Evolutionary conservation across 2,888 invertebrate species (phyloP), one percentile per base, ranked within the genome.

Genomic region (Antheraea yamamai): DNA sequence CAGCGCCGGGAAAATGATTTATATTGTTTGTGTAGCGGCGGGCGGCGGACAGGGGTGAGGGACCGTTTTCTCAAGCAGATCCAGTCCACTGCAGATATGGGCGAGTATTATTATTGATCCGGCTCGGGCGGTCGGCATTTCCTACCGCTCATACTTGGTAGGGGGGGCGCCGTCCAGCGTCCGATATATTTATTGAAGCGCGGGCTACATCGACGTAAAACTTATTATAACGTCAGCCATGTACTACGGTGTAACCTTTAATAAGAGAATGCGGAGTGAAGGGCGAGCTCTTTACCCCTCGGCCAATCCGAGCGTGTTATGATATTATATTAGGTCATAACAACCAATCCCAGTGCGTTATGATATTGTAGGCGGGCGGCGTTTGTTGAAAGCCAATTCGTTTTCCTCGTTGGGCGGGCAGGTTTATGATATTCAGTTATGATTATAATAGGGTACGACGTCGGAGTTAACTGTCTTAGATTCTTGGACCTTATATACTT

Each of bases 281-380:
- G 90, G 90, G 88, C 86, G 87, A 82, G 81, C 80, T 84, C 85
- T 88, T 83, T 86, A 81, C 86, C 87, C 87, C 88, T 91, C 92
- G 88, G 83, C 96, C 96, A 95, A 95, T 95, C 92, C 92, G 88
- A 85, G 86, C 83, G 81, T 93, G 95, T 95, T 96, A 96, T 96
- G 96, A 96, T 96, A 96, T 96, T 95, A 96, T 96, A 96, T 95
- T 95, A 95, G 87, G 84, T 91, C 90, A 92, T 93, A 90, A 91
- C 91, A 87, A 87, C 95, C 95, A 95, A 96, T 96, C 89, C 93
- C 89, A 80, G 90, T 86, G 86, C 91, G 94, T 93, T 94, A 95
- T 95, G 95, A 95, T 92, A 95, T 95, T 95, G 92, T 91, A 91
- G 94, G 94, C 94, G 95, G 93, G 90, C 91, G 89, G 88, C 78